A percentile compares a stretch with the other conserved stretches of the same genome.
Conservation (phyloP, 2,113 vertebrate genomes). For the Megaceryle maxima region DNA sequence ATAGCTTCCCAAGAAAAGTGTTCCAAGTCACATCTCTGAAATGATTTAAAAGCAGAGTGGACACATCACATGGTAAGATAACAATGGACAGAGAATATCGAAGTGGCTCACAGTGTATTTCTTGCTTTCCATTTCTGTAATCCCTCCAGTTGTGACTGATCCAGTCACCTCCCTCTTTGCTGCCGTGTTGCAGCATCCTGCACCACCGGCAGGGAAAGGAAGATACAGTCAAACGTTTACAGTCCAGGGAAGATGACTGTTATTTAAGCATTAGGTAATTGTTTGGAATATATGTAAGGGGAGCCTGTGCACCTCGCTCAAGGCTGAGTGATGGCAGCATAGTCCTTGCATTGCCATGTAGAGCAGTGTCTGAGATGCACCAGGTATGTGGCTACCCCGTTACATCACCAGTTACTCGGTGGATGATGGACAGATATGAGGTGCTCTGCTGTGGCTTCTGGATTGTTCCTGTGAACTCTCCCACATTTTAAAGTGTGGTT, state of each 20-base stretch:
- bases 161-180: accelerated
- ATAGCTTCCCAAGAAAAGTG: slow-evolving; percentile 45
- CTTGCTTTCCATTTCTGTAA: neutral
- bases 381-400: neutral
- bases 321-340: neutral
- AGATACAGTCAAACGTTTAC: neutral
- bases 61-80: neutral
- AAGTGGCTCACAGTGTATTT: neutral
- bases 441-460: neutral
- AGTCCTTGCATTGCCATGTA: accelerated
- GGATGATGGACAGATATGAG: neutral
- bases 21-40: slow-evolving; percentile 25
- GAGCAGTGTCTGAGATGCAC: accelerated
- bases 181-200: neutral
- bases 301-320: neutral
- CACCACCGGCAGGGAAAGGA: accelerated
- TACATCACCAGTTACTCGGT: neutral
- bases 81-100: neutral
- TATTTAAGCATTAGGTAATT: neutral
- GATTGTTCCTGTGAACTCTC: neutral
- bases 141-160: neutral
- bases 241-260: neutral
- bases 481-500: neutral
- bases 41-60: slow-evolving; percentile 37
- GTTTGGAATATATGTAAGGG: neutral